Evolutionary conservation across 2,888 invertebrate genomes (phyloP).

Genomic region (Mimas tiliae): DNA sequence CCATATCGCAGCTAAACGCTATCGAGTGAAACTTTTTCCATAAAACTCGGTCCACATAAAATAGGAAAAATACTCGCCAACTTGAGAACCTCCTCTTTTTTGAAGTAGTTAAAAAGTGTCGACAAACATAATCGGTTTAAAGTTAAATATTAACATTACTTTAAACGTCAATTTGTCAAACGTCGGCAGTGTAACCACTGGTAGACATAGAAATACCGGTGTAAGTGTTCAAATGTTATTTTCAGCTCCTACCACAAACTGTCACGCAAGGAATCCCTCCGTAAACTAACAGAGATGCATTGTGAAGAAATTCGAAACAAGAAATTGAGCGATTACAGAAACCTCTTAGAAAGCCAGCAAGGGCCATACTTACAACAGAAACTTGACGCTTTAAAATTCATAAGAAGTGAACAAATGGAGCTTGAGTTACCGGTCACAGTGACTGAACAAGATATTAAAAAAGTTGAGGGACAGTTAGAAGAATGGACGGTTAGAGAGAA

Average conservation of each 20-base stretch:
- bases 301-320: slow-evolving; percentile 88
- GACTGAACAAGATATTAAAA: slow-evolving; percentile 87
- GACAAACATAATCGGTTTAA: no score
- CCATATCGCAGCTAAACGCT: no score
- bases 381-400: slow-evolving; percentile 87
- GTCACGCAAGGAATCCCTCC: slow-evolving; percentile 89
- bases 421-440: slow-evolving; percentile 87
- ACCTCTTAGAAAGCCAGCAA: slow-evolving; percentile 88
- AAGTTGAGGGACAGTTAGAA: slow-evolving; percentile 82
- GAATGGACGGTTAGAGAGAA: slow-evolving; percentile 74
- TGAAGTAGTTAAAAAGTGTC: no score
- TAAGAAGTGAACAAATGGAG: slow-evolving; percentile 90
- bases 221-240: slow-evolving; percentile 17
- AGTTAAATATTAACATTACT: no score
- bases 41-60: no score
- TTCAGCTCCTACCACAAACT: slow-evolving; percentile 83
- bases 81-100: no score
- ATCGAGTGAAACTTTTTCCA: no score
- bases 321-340: slow-evolving; percentile 87
- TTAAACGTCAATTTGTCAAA: no score
- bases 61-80: no score
- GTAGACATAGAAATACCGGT: neutral
- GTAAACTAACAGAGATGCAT: slow-evolving; percentile 88
- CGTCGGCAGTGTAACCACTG: no score
- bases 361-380: slow-evolving; percentile 90